phyloP scores from a whole-genome alignment of 2,113 vertebrate genomes.

The Psammodynastes pulverulentus region DNA sequence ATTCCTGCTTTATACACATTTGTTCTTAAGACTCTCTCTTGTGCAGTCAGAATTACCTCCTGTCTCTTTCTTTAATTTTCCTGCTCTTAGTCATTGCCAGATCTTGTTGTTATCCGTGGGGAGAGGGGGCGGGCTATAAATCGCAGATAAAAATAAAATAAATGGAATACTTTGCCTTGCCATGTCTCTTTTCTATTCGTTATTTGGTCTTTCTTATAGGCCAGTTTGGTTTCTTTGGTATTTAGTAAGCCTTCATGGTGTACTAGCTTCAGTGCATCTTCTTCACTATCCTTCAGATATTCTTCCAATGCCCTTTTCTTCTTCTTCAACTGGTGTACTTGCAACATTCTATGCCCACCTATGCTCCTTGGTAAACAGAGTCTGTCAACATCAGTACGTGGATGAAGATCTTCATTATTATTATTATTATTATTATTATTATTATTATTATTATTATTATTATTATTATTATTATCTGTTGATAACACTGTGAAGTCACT shows the following conservation, averaged over 20 bases:
- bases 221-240: neutral
- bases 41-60: neutral
- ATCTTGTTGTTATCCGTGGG: too few relatives aligned
- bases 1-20: neutral
- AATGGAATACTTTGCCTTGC: neutral
- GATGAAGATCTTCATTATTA: neutral
- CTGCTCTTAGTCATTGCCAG: neutral
- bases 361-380: neutral
- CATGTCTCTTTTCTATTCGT: neutral
- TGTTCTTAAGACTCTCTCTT: neutral
- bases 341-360: neutral
- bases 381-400: neutral
- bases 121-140: too few relatives aligned
- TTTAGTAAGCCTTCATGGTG: neutral
- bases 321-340: neutral
- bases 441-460: neutral
- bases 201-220: neutral
- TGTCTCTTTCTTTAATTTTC: neutral
- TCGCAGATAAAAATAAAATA: too few relatives aligned
- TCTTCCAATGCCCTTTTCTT: neutral
- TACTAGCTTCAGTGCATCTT: neutral
- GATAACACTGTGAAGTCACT: neutral
- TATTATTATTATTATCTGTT: neutral
- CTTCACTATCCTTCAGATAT: neutral
- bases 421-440: neutral